A percentile compares a stretch with the other conserved stretches of the same genome.
Evolutionary conservation across 1,140 invertebrate species (phyloP).

Genomic region (Saccostrea echinata): DNA sequence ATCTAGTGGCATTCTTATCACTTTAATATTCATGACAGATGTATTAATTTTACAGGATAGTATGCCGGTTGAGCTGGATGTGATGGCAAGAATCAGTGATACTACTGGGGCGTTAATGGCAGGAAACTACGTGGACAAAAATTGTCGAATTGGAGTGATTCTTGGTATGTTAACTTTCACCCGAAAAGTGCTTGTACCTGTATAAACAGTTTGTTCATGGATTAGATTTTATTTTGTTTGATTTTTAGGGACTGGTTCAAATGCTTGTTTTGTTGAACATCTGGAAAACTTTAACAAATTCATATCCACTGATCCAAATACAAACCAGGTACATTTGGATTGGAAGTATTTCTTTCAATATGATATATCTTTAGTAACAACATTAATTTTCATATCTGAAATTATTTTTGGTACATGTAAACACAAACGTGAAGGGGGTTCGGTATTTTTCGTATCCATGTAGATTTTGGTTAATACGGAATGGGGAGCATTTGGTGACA

Average conservation of each 20-base stretch:
- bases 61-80: slow-evolving; percentile 85
- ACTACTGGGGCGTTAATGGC: slow-evolving; percentile 99
- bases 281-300: slow-evolving; percentile 84
- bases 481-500: slow-evolving; percentile 98
- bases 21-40: too few relatives aligned
- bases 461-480: slow-evolving; percentile 95
- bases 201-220: too few relatives aligned
- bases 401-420: too few relatives aligned
- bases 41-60: slow-evolving; percentile 51
- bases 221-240: background rate
- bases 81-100: slow-evolving; percentile 97
- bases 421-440: too few relatives aligned
- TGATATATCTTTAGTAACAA: too few relatives aligned
- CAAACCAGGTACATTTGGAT: background rate
- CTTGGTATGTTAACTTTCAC: slow-evolving; percentile 83
- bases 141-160: slow-evolving; percentile 93
- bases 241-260: slow-evolving; percentile 90
- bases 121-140: slow-evolving; percentile 93
- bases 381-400: too few relatives aligned
- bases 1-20: too few relatives aligned
- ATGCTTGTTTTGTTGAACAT: slow-evolving; percentile 97
- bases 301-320: slow-evolving; percentile 38
- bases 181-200: background rate
- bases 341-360: too few relatives aligned
- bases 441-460: background rate